These are phyloP conservation scores for Cavia porcellus DNA, from an alignment of 2,113 vertebrate species.

Conservation along the genomic window DNA sequence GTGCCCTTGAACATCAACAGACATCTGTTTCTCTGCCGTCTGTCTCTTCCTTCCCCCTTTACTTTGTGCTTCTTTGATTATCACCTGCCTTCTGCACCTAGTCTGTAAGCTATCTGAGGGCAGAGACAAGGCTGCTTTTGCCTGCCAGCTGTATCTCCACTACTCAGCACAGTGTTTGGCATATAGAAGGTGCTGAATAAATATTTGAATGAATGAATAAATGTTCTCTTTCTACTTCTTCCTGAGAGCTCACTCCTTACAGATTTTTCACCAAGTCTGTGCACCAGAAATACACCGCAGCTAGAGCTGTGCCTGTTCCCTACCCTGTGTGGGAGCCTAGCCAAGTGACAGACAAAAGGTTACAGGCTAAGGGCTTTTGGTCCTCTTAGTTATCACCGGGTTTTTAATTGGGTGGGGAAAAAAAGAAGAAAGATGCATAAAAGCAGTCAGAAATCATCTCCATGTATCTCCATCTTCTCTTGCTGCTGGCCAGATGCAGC, in stretches of 20 bases:
- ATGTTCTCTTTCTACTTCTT: slow-evolving; percentile 2
- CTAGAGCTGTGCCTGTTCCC: background rate
- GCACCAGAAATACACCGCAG: background rate
- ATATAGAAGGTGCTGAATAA: background rate
- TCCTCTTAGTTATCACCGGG: background rate
- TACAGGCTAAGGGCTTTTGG: background rate
- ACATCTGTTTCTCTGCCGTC: background rate
- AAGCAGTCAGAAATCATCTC: background rate
- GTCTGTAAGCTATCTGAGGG: background rate
- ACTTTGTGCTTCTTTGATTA: background rate
- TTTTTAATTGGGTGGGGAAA: too few species aligned
- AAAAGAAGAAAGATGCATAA: background rate
- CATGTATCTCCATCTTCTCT: fast-evolving
- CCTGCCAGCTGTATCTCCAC: background rate
- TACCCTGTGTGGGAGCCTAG: fast-evolving
- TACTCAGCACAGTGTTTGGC: slow-evolving; percentile 21
- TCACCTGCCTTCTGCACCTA: background rate
- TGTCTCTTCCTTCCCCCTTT: background rate
- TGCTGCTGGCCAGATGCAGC: fast-evolving
- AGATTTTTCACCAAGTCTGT: background rate
- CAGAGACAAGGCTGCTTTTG: background rate
- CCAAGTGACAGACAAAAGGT: background rate
- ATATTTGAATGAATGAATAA: slow-evolving; percentile 53
- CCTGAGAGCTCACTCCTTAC: background rate
- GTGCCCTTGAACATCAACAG: background rate